These are phyloP conservation scores for Planiliza haematocheilus DNA, from an alignment of 2,113 vertebrate species.

Conservation along the genomic window DNA sequence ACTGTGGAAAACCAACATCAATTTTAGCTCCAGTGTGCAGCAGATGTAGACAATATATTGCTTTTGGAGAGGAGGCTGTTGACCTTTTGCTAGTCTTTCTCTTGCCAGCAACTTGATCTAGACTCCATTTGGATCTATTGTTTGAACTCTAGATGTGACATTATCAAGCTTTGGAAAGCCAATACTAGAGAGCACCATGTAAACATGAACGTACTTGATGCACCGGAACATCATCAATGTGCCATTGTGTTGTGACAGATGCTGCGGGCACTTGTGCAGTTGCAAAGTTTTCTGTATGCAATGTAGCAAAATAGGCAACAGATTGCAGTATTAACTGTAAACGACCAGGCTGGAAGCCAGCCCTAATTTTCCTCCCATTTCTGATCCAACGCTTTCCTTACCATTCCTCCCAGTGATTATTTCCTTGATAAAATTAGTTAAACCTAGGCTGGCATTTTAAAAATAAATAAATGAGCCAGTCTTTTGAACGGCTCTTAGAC, in stretches of 20 bases:
- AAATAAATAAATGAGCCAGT: too few relatives aligned
- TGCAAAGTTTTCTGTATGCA: not conserved
- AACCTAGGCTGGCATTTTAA: too few relatives aligned
- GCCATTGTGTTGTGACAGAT: not conserved
- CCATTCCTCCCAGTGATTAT: too few relatives aligned
- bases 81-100: conserved; percentile 35
- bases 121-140: conserved; percentile 12
- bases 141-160: not conserved
- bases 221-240: not conserved
- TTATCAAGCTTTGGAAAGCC: conserved; percentile 1
- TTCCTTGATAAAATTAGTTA: too few relatives aligned
- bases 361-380: too few relatives aligned
- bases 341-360: too few relatives aligned
- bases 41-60: conserved; percentile 23
- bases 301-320: too few relatives aligned
- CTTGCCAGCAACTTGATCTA: conserved; percentile 19
- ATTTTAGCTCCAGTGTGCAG: conserved; percentile 28
- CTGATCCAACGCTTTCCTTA: too few relatives aligned
- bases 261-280: not conserved
- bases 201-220: not conserved
- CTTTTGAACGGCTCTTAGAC: too few relatives aligned
- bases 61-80: conserved; percentile 29
- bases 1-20: conserved; percentile 28
- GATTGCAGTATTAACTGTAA: too few relatives aligned
- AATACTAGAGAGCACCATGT: not conserved